Percentiles rank a stretch among this genome's conserved stretches.
phyloP scores from a whole-genome alignment of 1,140 invertebrate genomes.

The Scylla paramamosain region DNA sequence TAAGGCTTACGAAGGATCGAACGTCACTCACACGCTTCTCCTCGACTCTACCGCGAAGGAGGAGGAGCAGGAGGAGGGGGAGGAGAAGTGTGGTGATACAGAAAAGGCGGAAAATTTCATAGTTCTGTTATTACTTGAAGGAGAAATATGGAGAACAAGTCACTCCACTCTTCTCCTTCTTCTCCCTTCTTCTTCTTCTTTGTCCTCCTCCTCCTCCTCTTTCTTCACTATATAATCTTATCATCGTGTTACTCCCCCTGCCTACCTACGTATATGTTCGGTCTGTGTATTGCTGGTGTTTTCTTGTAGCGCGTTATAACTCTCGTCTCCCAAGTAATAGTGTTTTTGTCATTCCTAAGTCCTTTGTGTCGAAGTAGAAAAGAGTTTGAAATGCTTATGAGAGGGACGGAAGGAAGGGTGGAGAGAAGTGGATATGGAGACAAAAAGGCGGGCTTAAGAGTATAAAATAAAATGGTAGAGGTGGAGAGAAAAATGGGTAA shows the following conservation, averaged over 20 bases:
- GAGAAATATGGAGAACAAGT: not conserved
- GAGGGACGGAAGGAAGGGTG: too few species aligned
- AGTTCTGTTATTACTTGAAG: not conserved
- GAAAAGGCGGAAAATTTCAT: not conserved
- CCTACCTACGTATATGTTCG: too few species aligned
- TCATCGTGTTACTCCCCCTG: not conserved
- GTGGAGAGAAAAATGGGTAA: not conserved
- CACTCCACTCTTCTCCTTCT: not conserved
- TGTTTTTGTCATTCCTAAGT: not conserved
- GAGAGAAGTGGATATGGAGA: too few species aligned
- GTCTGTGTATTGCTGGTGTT: too few species aligned
- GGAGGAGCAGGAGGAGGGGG: not conserved
- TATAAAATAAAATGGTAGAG: not conserved
- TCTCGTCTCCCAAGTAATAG: not conserved
- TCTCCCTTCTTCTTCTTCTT: not conserved
- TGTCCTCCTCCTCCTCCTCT: not conserved
- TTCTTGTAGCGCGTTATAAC: not conserved
- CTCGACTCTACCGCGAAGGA: not conserved
- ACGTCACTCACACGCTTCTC: constrained; percentile 7
- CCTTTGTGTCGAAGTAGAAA: too few species aligned
- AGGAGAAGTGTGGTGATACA: not conserved
- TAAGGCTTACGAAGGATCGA: constrained; percentile 10
- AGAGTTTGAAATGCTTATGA: too few species aligned
- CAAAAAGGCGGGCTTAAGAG: too few species aligned
- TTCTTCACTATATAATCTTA: not conserved